These are phyloP conservation scores for Fragum fragum DNA, from an alignment of 2,888 invertebrate species.

Conservation along the genomic window DNA sequence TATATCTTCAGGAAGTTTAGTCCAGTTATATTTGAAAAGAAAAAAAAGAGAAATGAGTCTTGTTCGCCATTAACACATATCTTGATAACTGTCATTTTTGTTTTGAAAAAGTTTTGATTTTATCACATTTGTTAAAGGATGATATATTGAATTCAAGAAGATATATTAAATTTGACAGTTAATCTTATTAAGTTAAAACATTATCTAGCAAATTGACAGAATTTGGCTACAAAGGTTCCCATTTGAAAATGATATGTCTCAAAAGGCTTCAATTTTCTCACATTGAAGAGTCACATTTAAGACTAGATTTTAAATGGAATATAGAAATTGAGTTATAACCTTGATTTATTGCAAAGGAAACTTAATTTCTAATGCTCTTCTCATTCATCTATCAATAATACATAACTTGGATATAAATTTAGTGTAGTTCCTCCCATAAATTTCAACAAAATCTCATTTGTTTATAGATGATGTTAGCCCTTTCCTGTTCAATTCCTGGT, in stretches of 20 bases:
- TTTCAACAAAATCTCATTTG: too few relatives aligned
- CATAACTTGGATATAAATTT: too few relatives aligned
- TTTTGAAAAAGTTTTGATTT: too few relatives aligned
- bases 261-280: neutral
- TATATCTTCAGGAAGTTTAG: constrained; percentile 89
- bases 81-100: too few relatives aligned
- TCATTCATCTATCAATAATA: too few relatives aligned
- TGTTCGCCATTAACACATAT: too few relatives aligned
- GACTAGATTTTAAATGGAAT: neutral
- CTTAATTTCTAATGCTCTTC: neutral
- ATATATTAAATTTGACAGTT: constrained; percentile 3
- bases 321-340: neutral
- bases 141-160: neutral
- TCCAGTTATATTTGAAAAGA: too few relatives aligned
- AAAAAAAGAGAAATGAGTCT: too few relatives aligned
- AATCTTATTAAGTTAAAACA: neutral
- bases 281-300: neutral
- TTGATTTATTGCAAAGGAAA: neutral
- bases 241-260: neutral
- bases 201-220: neutral
- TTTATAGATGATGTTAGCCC: too few relatives aligned
- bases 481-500: too few relatives aligned
- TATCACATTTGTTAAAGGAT: too few relatives aligned
- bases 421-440: too few relatives aligned
- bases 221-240: neutral